phyloP scores from a whole-genome alignment of 2,113 vertebrate species.

The Bubalus kerabau region DNA sequence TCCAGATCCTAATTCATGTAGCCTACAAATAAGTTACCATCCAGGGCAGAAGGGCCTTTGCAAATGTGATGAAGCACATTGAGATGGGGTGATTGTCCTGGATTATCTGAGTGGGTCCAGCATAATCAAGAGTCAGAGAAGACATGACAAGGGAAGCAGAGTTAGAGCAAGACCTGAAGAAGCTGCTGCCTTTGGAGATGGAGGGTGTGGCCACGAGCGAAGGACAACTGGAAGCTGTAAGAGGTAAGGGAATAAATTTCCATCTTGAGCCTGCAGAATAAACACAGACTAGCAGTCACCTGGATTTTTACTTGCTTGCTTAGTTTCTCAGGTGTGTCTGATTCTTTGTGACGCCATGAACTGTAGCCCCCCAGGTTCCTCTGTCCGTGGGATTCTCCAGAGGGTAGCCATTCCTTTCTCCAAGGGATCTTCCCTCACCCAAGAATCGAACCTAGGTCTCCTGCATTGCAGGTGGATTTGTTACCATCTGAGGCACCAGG shows the following conservation, averaged over 20 bases:
- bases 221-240: not conserved
- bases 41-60: not conserved
- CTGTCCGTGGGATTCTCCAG: not conserved
- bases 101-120: not conserved
- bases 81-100: not conserved
- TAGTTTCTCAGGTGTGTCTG: not conserved
- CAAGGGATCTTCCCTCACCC: not conserved
- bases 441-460: not conserved
- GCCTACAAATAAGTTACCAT: not conserved
- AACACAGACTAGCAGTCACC: not conserved
- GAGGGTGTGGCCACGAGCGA: rapidly evolving
- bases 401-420: not conserved
- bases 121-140: not conserved
- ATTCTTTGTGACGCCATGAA: not conserved
- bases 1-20: not conserved
- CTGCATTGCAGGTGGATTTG: not conserved
- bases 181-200: not conserved
- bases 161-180: not conserved
- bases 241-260: not conserved
- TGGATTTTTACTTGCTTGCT: not conserved
- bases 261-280: not conserved
- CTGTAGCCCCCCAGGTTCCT: not conserved
- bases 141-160: not conserved
- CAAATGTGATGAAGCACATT: not conserved
- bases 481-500: not conserved